Conservation (phyloP, 2,113 vertebrate genomes). For the Ondatra zibethicus region DNA sequence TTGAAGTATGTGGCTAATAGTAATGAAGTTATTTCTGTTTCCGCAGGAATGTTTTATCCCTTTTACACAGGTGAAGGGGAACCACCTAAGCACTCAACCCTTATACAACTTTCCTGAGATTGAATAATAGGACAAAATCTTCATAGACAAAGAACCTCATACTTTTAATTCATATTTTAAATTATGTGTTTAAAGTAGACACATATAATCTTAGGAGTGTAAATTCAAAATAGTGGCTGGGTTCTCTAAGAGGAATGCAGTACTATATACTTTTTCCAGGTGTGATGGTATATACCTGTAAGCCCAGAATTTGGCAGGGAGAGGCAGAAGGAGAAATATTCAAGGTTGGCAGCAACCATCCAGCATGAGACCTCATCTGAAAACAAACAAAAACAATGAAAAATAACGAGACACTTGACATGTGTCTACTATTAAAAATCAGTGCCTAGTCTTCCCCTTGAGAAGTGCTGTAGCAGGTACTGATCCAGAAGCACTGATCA, state of each 20-base stretch:
- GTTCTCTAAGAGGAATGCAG: not conserved
- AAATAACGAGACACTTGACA: not conserved
- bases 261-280: not conserved
- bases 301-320: not conserved
- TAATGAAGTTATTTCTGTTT: not conserved
- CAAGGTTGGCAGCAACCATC: too few relatives aligned
- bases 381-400: not conserved
- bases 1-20: not conserved
- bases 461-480: not conserved
- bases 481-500: not conserved
- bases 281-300: too few relatives aligned
- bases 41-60: not conserved
- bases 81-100: not conserved
- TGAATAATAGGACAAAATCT: constrained; percentile 25
- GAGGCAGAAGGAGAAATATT: not conserved
- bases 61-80: not conserved
- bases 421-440: constrained; percentile 18
- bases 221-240: not conserved
- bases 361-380: not conserved
- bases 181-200: not conserved
- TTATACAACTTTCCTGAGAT: constrained; percentile 21
- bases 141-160: not conserved
- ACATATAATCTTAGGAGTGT: not conserved
- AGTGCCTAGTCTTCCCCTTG: not conserved
- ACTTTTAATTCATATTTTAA: constrained; percentile 13